Conservation (phyloP, 1,140 invertebrate species). For the Hycleus cichorii region DNA sequence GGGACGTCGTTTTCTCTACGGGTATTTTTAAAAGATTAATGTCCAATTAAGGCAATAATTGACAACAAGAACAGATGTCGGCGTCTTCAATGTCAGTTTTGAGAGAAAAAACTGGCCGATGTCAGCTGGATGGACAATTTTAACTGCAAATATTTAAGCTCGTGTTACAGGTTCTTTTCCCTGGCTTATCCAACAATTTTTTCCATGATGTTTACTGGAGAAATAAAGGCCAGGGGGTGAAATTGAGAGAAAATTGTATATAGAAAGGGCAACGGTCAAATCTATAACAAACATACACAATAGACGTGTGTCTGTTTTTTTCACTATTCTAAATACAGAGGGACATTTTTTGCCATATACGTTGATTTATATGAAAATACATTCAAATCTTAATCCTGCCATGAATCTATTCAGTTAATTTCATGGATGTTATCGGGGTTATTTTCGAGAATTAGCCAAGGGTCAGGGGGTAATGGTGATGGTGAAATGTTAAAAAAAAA, state of each 20-base stretch:
- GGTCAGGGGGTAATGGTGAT: background rate
- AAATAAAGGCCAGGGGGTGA: background rate
- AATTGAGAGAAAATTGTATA: background rate
- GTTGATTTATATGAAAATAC: background rate
- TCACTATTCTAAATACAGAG: conserved; percentile 1
- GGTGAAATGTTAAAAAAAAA: background rate
- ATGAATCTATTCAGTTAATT: conserved; percentile 7
- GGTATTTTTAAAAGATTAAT: too few relatives aligned
- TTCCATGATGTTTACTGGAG: background rate
- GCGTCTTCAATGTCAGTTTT: too few relatives aligned
- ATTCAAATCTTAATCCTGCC: conserved; percentile 12
- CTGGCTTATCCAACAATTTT: background rate
- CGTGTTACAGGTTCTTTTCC: too few relatives aligned
- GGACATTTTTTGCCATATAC: conserved; percentile 1
- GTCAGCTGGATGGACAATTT: too few relatives aligned
- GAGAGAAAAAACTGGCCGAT: too few relatives aligned
- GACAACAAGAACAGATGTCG: too few relatives aligned
- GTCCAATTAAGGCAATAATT: too few relatives aligned
- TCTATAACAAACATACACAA: conserved; percentile 3
- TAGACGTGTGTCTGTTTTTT: background rate
- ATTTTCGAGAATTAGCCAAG: too few relatives aligned
- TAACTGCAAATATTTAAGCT: too few relatives aligned
- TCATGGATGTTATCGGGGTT: conserved; percentile 9
- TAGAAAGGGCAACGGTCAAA: conserved; percentile 12
- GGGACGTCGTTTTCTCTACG: too few relatives aligned